phyloP scores from a whole-genome alignment of 2,888 invertebrate species.

The Limnephilus rhombicus region DNA sequence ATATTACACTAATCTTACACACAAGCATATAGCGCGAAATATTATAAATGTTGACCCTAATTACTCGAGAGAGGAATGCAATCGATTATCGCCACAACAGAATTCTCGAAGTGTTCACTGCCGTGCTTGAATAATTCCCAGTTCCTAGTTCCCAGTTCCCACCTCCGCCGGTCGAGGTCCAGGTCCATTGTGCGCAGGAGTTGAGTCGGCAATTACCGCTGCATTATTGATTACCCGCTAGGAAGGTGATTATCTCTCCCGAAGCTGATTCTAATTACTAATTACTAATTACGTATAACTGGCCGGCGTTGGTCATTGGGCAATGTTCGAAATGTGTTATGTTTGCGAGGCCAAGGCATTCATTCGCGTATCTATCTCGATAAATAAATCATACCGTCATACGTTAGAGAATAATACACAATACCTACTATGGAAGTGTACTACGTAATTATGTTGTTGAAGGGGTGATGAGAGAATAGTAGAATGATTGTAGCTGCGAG shows the following conservation, averaged over 20 bases:
- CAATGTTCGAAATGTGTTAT: too few relatives aligned
- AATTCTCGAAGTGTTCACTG: background rate
- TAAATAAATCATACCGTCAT: too few relatives aligned
- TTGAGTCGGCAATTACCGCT: conserved; percentile 4
- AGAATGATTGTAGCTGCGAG: too few relatives aligned
- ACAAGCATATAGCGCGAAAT: background rate
- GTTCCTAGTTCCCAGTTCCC: too few relatives aligned
- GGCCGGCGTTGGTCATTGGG: too few relatives aligned
- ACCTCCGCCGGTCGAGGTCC: background rate
- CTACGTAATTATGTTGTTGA: too few relatives aligned
- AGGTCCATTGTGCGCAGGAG: conserved; percentile 21
- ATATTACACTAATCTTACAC: background rate
- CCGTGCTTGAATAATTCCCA: background rate
- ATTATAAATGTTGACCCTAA: background rate
- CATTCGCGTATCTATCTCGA: too few relatives aligned
- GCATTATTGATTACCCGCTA: conserved; percentile 20
- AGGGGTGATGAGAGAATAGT: too few relatives aligned
- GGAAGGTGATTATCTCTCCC: background rate
- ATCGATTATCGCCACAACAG: background rate
- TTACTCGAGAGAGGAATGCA: background rate
- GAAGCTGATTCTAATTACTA: background rate
- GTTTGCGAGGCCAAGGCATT: too few relatives aligned
- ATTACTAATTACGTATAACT: background rate
- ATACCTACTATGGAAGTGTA: too few relatives aligned
- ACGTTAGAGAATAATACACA: too few relatives aligned